Evolutionary conservation across 2,888 invertebrate genomes (phyloP).

Genomic region (Periphyllus acericola): DNA sequence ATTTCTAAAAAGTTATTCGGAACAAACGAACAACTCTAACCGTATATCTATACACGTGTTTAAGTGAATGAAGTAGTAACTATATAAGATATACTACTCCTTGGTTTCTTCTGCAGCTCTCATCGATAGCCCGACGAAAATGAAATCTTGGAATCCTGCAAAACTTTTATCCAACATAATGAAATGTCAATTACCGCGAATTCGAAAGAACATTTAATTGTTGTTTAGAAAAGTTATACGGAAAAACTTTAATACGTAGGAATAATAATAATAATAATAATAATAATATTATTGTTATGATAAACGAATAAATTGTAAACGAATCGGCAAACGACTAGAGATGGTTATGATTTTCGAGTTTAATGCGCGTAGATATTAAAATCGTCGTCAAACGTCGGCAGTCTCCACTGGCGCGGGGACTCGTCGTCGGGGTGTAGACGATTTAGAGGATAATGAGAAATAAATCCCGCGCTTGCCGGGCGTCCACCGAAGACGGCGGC

Average conservation of each 20-base stretch:
- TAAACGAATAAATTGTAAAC: not conserved
- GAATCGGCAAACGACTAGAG: not conserved
- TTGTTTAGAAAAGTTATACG: not conserved
- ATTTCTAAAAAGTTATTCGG: not conserved
- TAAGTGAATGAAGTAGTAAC: too few species aligned
- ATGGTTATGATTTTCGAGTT: not conserved
- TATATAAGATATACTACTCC: too few species aligned
- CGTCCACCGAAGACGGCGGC: not conserved
- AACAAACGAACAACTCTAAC: not conserved
- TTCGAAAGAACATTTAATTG: not conserved
- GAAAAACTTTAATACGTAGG: not conserved
- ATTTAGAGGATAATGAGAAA: slow-evolving; percentile 48
- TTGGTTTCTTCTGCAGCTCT: not conserved
- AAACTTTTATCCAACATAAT: not conserved
- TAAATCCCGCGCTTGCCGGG: not conserved
- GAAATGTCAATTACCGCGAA: not conserved
- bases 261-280: not conserved
- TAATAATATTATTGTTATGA: not conserved
- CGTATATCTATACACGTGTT: not conserved
- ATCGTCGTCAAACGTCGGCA: slow-evolving; percentile 3
- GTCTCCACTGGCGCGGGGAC: too few species aligned
- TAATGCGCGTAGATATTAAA: not conserved
- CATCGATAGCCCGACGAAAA: not conserved
- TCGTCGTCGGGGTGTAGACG: not conserved
- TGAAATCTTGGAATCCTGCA: not conserved